Base-by-base conservation (phyloP, 2,797 vertebrate species). In the Phoxinus dragarum region DNA sequence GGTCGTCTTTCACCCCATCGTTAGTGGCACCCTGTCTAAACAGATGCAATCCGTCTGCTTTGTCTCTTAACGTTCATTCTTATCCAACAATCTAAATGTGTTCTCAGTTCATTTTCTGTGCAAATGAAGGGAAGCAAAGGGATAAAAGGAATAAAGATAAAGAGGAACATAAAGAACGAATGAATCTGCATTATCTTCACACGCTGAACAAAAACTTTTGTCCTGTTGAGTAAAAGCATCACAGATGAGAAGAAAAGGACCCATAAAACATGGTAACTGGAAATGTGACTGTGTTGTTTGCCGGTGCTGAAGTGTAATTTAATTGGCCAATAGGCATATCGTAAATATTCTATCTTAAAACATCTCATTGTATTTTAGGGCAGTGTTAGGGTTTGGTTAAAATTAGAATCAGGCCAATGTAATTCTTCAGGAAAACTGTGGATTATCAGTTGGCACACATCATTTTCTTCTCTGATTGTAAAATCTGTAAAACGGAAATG, bases 21-120 rank as follows among this genome's bases (percentile, higher is more conserved):
- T 85, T 49, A 79, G 54, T 80, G 67, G 54, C 84, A 27, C 76
- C 9, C 76, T 49, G 76, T 85, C 84, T 56, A 85, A 85, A 80
- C 54, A 73, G 68, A 80, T 85, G 68, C 84, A 27, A 34, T 36
- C 68, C 54, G 56, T 40, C 67, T 47, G 31, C 67, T 66, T 80
- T 80, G 76, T 85, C 84, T 73, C 54, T 80, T 71, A 38, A 40
- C 77, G 72, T 85, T 74, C 68, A 85, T 54, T 80, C 84, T 85
- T 85, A 80, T 85, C 84, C 64, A 52, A 52, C 84, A 73, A 85
- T 85, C 84, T 80, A 61, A 85, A 80, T 80, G 77, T 72, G 68
- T 73, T 73, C 76, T 61, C 67, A 49, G 67, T 85, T 80, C 56
- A 80, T 85, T 85, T 85, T 85, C 84, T 85, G 77, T 23, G 19